Evolutionary conservation across 2,113 vertebrate species (phyloP), one percentile per base, ranked within the genome.

Genomic region (Rhinolophus sinicus): DNA sequence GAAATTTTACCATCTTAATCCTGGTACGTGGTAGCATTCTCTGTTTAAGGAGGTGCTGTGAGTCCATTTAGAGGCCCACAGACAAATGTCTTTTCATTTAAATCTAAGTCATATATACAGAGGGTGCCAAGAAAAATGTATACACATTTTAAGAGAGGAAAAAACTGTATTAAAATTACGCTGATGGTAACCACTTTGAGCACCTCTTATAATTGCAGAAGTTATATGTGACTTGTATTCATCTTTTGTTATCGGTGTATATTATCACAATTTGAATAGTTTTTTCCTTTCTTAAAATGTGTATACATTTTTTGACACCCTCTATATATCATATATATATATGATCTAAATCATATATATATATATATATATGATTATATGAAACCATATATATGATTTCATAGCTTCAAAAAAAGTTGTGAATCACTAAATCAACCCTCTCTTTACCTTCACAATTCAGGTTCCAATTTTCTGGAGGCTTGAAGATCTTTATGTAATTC

Each of bases 1-100:
- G 15, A 67, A 86, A 4, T 33, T 90, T 73, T 70, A 69, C 33
- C 64, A 77, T 72, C 26, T 69, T 52, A 93, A 60, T 89, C 62
- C 58, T 78, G 84, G 60, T 73, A 73, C 22, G 13, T 7, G 24
- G 73, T n/a, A 81, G 9, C 10, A 56, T 24, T n/a, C 30, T 87
- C 52, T 22, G 7, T 78, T 90, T 69, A 76, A 80, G 69, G 50
- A 69, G 12, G 9, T 73, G 19, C 28, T 83, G 77, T 58, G 58
- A 88, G 82, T 78, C 64, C 10, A 30, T 70, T 65, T 67, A 33
- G 33, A 70, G 38, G 94, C 65, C 54, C 88, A 69, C 24, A 76
- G 62, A 92, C 64, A 91, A 88, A 93, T 54, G 19, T 47, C 38
- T 75, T 92, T 92, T 94, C 52, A 76, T 47, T 96, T 83, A 80